Evolutionary conservation across 2,797 vertebrate genomes (phyloP).

Genomic region (Diglossa cyanea): DNA sequence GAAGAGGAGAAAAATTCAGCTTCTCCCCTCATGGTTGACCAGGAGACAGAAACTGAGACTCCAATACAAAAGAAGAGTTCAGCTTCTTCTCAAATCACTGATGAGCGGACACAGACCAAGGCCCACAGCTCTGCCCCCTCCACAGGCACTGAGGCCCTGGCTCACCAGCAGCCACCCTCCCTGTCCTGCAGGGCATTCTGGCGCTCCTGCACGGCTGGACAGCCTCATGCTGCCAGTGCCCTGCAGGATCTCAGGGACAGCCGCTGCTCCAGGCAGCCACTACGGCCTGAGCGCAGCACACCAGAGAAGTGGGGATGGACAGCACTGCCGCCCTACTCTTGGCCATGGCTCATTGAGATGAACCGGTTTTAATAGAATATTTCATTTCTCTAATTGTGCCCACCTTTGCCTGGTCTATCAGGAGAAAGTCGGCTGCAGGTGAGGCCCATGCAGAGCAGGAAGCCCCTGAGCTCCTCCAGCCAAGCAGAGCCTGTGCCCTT

Average conservation of each 20-base stretch:
- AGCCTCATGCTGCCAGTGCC: fast-evolving
- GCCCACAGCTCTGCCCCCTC: not conserved
- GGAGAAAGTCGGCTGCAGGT: fast-evolving
- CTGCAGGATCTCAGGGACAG: not conserved
- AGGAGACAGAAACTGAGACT: not conserved
- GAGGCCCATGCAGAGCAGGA: fast-evolving
- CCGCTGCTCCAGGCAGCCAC: not conserved
- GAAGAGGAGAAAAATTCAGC: not conserved
- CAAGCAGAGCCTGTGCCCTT: not conserved
- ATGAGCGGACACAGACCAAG: not conserved
- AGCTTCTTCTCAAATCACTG: not conserved
- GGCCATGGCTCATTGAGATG: not conserved
- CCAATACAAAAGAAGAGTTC: not conserved
- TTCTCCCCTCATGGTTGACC: not conserved
- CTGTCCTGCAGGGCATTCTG: not conserved
- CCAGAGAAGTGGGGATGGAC: not conserved
- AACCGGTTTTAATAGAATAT: not conserved
- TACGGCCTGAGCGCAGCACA: fast-evolving
- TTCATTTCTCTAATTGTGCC: not conserved
- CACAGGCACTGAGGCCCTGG: not conserved
- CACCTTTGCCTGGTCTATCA: not conserved
- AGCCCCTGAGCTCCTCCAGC: not conserved
- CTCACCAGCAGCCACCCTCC: not conserved
- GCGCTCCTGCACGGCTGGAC: fast-evolving
- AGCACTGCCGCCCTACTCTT: not conserved